Evolutionary conservation across 2,797 vertebrate species (phyloP), one percentile per base, ranked within the genome.

Genomic region (Spondyliosoma cantharus): DNA sequence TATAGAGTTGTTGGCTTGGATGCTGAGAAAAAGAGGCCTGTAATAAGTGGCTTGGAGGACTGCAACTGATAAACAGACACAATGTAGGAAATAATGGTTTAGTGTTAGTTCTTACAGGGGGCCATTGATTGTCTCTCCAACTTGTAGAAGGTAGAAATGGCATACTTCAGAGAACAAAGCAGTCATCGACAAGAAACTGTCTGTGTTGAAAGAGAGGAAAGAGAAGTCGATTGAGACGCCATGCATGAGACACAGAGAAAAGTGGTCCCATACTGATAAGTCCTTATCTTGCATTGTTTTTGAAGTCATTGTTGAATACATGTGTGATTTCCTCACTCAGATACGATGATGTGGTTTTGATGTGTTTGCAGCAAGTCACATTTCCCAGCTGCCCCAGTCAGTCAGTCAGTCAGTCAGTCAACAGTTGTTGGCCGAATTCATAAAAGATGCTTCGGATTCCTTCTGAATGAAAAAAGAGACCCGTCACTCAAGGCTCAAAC

Each of bases 401-500:
- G 61, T 81, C 70, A 80, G 25, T 7, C 16, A 80, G 53, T 76
- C 57, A 60, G 8, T 24, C 16, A 17, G 25, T 57, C 58, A 61
- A 42, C 71, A 66, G 62, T 78, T 81, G 77, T 75, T 25, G 45
- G 42, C 45, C 65, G 71, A 77, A 80, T 88, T 73, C 79, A 85
- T 84, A 74, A 82, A 78, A 89, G 24, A 79, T 67, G 59, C 42
- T 62, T 83, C 72, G 53, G 63, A 74, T 85, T 80, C 59, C 54
- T 67, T 80, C 50, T 56, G 71, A 54, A 79, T 79, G 61, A 66
- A 71, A 86, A 75, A 20, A 72, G 32, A 76, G 69, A 49, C 68
- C 48, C 89, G 90, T 89, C 84, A 86, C 68, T 87, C 73, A 90
- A 64, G n/a, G 58, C 76, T 83, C 67, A 82, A 70, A 53, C 85